These are phyloP conservation scores for Menidia menidia DNA, from an alignment of 2,797 vertebrate genomes.

Conservation along the genomic window DNA sequence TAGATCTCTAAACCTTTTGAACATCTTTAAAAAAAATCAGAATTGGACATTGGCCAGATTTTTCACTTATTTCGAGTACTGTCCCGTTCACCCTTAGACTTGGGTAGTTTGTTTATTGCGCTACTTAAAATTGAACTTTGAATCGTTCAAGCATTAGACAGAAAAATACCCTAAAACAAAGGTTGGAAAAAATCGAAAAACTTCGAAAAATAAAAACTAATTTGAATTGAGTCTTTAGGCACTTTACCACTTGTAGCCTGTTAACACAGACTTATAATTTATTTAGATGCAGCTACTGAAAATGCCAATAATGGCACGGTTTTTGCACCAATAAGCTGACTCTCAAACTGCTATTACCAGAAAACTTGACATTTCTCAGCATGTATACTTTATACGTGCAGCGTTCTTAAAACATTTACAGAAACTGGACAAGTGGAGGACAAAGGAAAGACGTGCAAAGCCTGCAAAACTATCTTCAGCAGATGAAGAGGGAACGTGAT, in stretches of 20 bases:
- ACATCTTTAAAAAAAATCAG: background rate
- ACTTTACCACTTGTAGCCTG: background rate
- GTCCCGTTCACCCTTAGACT: background rate
- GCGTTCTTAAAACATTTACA: background rate
- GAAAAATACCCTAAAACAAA: background rate
- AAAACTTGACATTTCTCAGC: background rate
- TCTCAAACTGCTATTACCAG: background rate
- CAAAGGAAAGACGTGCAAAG: background rate
- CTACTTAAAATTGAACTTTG: background rate
- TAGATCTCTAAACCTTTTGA: background rate
- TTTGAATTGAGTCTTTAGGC: background rate
- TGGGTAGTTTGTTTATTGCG: background rate
- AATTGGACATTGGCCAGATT: background rate
- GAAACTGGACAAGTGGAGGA: background rate
- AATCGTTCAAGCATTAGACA: background rate
- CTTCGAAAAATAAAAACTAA: background rate
- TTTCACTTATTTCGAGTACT: background rate
- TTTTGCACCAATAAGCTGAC: background rate
- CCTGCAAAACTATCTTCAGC: no score
- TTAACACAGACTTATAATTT: background rate
- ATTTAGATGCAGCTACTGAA: background rate
- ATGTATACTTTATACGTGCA: no score
- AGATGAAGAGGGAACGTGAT: background rate
- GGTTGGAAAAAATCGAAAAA: background rate
- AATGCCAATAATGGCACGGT: background rate